Evolutionary conservation across 64 coral and sea anemone genomes (phyloP).

Genomic region (Dendronephthya gigantea): DNA sequence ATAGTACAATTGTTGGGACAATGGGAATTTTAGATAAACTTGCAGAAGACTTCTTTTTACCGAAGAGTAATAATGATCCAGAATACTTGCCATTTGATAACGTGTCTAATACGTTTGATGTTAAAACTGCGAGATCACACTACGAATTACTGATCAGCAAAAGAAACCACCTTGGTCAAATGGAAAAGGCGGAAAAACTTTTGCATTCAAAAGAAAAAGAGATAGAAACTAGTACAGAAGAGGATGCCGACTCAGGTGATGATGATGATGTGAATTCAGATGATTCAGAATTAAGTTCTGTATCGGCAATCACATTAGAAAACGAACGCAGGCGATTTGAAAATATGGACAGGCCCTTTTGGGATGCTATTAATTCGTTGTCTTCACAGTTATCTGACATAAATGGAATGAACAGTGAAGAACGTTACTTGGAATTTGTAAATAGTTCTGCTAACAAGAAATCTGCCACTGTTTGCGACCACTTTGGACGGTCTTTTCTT

Average conservation of each 20-base stretch:
- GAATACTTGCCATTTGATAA: background rate
- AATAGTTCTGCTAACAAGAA: background rate
- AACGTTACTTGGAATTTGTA: background rate
- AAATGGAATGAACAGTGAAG: background rate
- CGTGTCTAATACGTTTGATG: background rate
- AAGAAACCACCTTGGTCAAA: background rate
- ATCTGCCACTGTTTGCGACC: background rate
- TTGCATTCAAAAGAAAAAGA: background rate
- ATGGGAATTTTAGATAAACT: too few species aligned
- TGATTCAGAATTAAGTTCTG: too few species aligned
- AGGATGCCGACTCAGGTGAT: background rate
- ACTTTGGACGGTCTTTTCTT: background rate
- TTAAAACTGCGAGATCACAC: background rate
- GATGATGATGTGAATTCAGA: background rate
- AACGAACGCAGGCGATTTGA: constrained; percentile 8
- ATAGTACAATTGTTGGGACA: background rate
- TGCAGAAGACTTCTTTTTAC: background rate
- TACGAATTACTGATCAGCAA: background rate
- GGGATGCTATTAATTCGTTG: constrained; percentile 8
- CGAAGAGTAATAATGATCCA: background rate
- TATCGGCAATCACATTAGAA: constrained; percentile 10
- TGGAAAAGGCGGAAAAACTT: background rate
- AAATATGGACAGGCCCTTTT: constrained; percentile 18
- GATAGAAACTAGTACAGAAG: background rate
- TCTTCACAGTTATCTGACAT: background rate